Conservation (phyloP, 2,113 vertebrate genomes). For the Ameiurus melas region DNA sequence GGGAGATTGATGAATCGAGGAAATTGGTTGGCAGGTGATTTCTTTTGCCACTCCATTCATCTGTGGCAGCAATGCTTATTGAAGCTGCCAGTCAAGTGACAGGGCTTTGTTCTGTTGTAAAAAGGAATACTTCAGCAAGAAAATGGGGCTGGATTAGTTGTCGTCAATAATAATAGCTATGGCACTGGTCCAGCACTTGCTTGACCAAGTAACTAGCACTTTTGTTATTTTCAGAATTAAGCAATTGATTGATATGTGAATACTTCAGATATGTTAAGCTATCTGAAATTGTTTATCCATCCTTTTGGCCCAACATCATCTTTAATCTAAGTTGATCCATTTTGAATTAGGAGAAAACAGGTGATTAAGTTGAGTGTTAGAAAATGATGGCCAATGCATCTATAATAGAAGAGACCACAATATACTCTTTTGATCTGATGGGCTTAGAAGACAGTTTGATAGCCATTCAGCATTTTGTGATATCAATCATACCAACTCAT, state of each 20-base stretch:
- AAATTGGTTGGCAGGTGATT: slow-evolving; percentile 60
- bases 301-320: not conserved
- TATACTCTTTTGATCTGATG: not conserved
- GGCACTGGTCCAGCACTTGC: slow-evolving; percentile 17
- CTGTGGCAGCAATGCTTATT: slow-evolving; percentile 51
- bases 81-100: slow-evolving; percentile 59
- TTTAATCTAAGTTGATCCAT: slow-evolving; percentile 17
- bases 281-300: not conserved
- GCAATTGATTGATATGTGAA: slow-evolving; percentile 8
- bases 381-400: slow-evolving; percentile 17
- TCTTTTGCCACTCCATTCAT: slow-evolving; percentile 60
- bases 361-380: not conserved
- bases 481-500: slow-evolving; percentile 22
- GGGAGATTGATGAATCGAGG: slow-evolving; percentile 66
- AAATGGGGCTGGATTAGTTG: slow-evolving; percentile 44
- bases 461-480: not conserved
- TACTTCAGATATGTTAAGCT: not conserved
- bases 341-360: not conserved
- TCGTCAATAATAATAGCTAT: slow-evolving; percentile 41
- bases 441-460: not conserved
- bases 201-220: slow-evolving; percentile 13
- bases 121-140: slow-evolving; percentile 36
- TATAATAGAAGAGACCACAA: not conserved
- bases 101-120: slow-evolving; percentile 47
- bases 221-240: slow-evolving; percentile 15